These are phyloP conservation scores for Ditylenchus weischeri DNA, from an alignment of 2,888 invertebrate species.

Conservation along the genomic window DNA sequence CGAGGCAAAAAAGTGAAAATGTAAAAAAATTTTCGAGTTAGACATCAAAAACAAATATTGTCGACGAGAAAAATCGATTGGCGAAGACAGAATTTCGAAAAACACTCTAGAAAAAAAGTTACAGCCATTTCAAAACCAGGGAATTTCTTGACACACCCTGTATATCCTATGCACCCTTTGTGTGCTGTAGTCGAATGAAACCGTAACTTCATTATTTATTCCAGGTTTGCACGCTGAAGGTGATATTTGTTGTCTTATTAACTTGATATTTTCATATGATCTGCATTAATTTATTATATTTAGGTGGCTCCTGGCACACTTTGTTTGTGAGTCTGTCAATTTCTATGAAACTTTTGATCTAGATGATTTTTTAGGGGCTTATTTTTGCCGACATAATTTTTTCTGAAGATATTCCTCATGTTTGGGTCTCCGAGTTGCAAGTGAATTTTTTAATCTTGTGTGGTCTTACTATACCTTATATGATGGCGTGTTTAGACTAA, in stretches of 20 bases:
- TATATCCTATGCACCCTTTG: too few species aligned
- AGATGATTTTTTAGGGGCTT: background rate
- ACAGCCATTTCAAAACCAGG: too few species aligned
- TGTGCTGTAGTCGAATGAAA: too few species aligned
- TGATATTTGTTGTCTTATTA: background rate
- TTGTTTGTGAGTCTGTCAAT: constrained; percentile 38
- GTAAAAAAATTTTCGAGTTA: too few species aligned
- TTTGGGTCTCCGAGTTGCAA: constrained; percentile 46
- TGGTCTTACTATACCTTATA: background rate
- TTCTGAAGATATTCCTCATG: constrained; percentile 26
- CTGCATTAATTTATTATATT: background rate
- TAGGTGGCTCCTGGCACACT: constrained; percentile 46
- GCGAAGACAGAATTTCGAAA: too few species aligned
- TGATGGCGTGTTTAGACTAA: constrained; percentile 13
- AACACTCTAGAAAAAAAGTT: too few species aligned
- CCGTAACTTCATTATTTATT: constrained; percentile 13
- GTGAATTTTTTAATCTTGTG: constrained; percentile 1
- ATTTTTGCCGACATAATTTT: constrained; percentile 46
- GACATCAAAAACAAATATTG: too few species aligned
- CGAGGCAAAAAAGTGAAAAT: too few species aligned
- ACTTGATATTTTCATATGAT: background rate
- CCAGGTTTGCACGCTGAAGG: constrained; percentile 15
- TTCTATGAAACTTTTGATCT: background rate
- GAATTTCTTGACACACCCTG: too few species aligned
- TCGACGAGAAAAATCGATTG: too few species aligned